Evolutionary conservation across 2,888 invertebrate species (phyloP), one percentile per base, ranked within the genome.

Genomic region (Masnerella sp.): DNA sequence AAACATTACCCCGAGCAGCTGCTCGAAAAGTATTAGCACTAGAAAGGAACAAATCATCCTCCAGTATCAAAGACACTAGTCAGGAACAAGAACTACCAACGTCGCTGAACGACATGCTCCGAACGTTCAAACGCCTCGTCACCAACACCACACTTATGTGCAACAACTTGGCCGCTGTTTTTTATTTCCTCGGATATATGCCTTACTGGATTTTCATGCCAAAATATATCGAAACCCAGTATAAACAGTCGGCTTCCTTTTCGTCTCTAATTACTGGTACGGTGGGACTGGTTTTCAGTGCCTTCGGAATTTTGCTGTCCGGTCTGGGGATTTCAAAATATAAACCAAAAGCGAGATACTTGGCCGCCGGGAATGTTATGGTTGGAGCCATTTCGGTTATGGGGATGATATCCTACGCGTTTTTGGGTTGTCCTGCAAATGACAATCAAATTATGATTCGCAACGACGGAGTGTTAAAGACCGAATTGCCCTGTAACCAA

Each of bases 201-300:
- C 94, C 94, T 0, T 93, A 93, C 81, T 93, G 93, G 91, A 93
- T 94, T 43, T 95, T 94, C 82, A 90, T 94, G 85, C 94, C 95
- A 0, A 95, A 95, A 84, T 94, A 94, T 81, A 93, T 95, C 73
- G 95, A 95, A 87, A 93, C 93, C 0, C 94, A 94, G 85, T 95
- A 94, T 85, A 90, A 91, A 61, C 92, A 93, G 78, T 92, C 94
- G 4, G 93, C 95, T 0, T 92, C 93, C 0, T 90, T 91, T 5
- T 93, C 95, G 0, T 94, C 93, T 77, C 88, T 94, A 74, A 91
- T 93, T 40, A 93, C 94, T 47, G 95, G 93, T 58, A 91, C 91
- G 0, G 91, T 92, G 0, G 92, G 93, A 0, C 86, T 93, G n/a
- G 90, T 91, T 4, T 93, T 92, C 84, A 92, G 92, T 4, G 92